Percentiles rank a stretch among this genome's conserved stretches.
These are phyloP conservation scores for Dolichomitus sp. DNA, from an alignment of 2,888 invertebrate species.

Conservation along the genomic window DNA sequence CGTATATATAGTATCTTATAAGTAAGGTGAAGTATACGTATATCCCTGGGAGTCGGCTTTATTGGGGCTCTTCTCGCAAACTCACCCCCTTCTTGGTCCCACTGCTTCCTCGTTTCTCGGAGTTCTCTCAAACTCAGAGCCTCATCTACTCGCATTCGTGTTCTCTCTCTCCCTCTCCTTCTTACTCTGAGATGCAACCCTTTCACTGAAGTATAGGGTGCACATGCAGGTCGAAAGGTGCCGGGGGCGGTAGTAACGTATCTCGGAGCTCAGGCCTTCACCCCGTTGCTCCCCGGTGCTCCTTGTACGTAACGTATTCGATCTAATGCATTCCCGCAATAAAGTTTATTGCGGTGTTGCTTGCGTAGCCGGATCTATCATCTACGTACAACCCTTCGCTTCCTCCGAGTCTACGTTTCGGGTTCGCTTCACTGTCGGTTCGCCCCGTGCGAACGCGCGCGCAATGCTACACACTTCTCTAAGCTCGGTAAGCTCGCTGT, in stretches of 20 bases:
- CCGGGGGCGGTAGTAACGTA: constrained; percentile 53
- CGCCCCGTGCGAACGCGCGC: constrained; percentile 34
- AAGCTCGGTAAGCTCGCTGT: constrained; percentile 59
- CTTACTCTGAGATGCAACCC: constrained; percentile 22
- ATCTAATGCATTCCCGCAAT: constrained; percentile 85
- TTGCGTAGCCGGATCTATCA: constrained; percentile 75
- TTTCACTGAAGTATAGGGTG: constrained; percentile 38
- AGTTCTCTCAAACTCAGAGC: constrained; percentile 45
- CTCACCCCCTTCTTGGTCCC: constrained; percentile 45
- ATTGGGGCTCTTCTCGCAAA: constrained; percentile 74
- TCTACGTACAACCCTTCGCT: constrained; percentile 58
- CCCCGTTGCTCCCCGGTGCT: constrained; percentile 25
- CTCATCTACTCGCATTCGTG: constrained; percentile 52
- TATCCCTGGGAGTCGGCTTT: constrained; percentile 73
- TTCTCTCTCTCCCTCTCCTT: neutral
- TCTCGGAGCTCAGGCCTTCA: constrained; percentile 46
- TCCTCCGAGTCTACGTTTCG: constrained; percentile 48
- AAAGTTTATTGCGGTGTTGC: constrained; percentile 84
- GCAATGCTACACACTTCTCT: constrained; percentile 43
- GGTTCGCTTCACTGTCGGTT: constrained; percentile 40
- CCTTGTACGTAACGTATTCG: constrained; percentile 79
- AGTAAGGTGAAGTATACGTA: constrained; percentile 38
- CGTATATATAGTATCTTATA: too few species aligned
- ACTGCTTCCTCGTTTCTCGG: constrained; percentile 57
- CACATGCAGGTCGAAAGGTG: constrained; percentile 53